Evolutionary conservation across 2,113 vertebrate species (phyloP).

Genomic region (Propithecus coquereli): DNA sequence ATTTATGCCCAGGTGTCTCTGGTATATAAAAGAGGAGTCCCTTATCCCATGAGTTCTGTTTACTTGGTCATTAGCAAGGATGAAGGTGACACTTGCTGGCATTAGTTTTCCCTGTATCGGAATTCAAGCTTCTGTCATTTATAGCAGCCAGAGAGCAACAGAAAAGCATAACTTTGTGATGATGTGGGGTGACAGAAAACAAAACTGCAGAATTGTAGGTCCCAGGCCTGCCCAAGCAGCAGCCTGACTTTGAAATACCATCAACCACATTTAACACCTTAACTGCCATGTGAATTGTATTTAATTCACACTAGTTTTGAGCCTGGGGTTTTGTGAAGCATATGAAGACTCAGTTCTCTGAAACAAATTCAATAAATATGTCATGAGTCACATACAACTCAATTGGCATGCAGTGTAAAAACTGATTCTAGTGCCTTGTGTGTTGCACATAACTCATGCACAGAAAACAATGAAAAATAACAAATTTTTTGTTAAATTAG

Average conservation of each 20-base stretch:
- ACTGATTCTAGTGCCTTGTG: too few relatives aligned
- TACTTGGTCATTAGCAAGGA: background rate
- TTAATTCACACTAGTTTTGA: too few relatives aligned
- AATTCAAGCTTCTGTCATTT: constrained; percentile 5
- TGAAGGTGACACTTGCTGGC: background rate
- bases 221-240: background rate
- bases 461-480: too few relatives aligned
- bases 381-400: too few relatives aligned
- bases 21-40: background rate
- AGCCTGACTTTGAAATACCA: background rate
- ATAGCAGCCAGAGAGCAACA: background rate
- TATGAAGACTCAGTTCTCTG: too few relatives aligned
- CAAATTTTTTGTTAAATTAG: too few relatives aligned
- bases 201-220: background rate
- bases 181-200: background rate
- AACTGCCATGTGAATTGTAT: too few relatives aligned
- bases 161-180: background rate
- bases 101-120: background rate
- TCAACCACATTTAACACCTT: background rate
- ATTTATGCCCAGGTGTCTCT: constrained; percentile 21
- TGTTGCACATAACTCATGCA: too few relatives aligned
- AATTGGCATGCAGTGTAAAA: too few relatives aligned
- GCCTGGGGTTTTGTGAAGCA: too few relatives aligned
- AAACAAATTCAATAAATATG: too few relatives aligned
- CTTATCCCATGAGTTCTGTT: background rate